Evolutionary conservation across 92 coral and sea anemone genomes (phyloP), one percentile per base, ranked within the genome.

Genomic region (Meandrina meandrites): DNA sequence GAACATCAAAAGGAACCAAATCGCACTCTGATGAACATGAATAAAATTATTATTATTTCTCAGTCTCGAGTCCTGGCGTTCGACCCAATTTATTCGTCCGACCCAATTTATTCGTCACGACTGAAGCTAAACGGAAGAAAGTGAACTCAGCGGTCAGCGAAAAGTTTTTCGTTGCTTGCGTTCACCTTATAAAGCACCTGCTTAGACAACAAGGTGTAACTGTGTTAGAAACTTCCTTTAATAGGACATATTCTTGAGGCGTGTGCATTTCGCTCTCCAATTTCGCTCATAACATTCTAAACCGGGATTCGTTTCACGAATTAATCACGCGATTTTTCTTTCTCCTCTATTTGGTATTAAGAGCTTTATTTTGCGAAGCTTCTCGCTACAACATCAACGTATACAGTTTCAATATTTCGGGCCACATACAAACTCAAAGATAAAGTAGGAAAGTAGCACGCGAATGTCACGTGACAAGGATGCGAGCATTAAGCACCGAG

Each of bases 381-480:
- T 73, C 14, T 36, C 7, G 48, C n/a, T 34, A 18, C 14, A 73
- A 73, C n/a, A 22, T 73, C 5, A 24, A 36, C 19, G 78, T 35
- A 73, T 73, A 7, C 35, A 22, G 27, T 56, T 53, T 73, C 42
- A 32, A 72, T 56, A 73, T 36, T 84, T 84, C 47, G 16, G 40
- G 17, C 66, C 73, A 16, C 69, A 24, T 17, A n/a, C 13, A 30
- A 66, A 66, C 30, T 18, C 42, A 40, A 51, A 31, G 57, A 19
- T 27, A 37, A 35, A 37, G 22, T 15, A 73, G 87, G 80, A 72
- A 84, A 74, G 48, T 21, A 11, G 67, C 80, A 84, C 72, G 80
- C 73, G 53, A 74, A 37, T 27, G 81, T 74, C 69, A 54, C 73
- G 47, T 84, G 80, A 75, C 35, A 51, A 34, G 54, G 27, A 30